Evolutionary conservation across 2,888 invertebrate genomes (phyloP), one percentile per base, ranked within the genome.

Genomic region (Chloroclysta siterata): DNA sequence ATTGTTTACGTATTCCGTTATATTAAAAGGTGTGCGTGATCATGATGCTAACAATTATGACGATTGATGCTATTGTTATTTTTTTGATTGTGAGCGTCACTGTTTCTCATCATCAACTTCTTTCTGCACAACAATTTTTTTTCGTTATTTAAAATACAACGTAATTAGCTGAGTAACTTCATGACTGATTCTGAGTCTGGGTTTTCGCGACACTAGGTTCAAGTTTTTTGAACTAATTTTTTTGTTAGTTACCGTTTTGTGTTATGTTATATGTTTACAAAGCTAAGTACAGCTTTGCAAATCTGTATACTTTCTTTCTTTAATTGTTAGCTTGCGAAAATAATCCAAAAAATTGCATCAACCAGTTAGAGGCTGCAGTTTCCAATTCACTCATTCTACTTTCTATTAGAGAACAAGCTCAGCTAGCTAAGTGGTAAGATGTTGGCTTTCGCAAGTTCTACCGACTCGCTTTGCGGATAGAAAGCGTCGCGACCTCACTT

Each of bases 401-500:
- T 76, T 75, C 73, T 64, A 74, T 72, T 74, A 72, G 3, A 72
- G 72, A 72, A 68, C 75, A 69, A 72, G 63, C 70, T 71, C 36
- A 72, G 70, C 67, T 73, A 74, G 72, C 57, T 63, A 39, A 57
- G 56, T 39, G 62, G 68, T 68, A 63, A 68, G 66, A 54, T 63
- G 66, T 56, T 68, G 78, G 84, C 88, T 91, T 91, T 92, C 90
- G 91, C 89, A 88, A 89, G 82, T 64, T 67, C 65, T 61, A 65
- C 66, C 70, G 53, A 60, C 67, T 58, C 66, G 69, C 69, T 80
- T 65, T 72, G 85, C 88, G 87, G 83, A 89, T 91, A 91, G 91
- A 91, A 91, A 91, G 90, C 90, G 88, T 64, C 70, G 79, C 84
- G 89, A 88, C 89, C 91, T 89, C 90, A 91, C 92, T 93, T 93